Conservation (phyloP, 2,113 vertebrate species). For the Nerophis ophidion region DNA sequence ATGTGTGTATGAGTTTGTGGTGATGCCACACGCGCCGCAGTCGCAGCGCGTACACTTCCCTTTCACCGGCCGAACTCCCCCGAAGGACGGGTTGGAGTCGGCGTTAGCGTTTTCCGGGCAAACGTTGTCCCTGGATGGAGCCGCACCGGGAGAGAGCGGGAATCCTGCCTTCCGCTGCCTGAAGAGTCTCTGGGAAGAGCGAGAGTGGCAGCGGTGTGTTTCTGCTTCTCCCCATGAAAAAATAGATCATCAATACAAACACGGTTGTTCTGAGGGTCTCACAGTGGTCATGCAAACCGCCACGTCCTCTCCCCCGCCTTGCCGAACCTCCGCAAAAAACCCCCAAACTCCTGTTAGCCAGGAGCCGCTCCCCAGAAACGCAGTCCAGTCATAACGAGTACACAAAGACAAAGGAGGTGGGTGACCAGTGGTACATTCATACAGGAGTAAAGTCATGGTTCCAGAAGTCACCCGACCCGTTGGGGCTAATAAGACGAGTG, state of each 20-base stretch:
- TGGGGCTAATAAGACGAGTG: constrained; percentile 53
- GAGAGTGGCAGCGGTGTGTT: constrained; percentile 46
- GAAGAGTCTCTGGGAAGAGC: constrained; percentile 51
- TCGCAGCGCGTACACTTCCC: constrained; percentile 45
- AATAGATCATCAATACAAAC: constrained; percentile 70
- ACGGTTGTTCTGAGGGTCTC: constrained; percentile 62
- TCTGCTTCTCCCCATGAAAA: constrained; percentile 61
- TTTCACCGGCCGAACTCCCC: constrained; percentile 47
- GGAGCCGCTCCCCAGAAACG: constrained; percentile 16
- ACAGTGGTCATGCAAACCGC: constrained; percentile 72
- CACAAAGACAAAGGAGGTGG: constrained; percentile 60
- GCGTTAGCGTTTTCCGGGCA: constrained; percentile 53
- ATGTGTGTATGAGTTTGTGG: constrained; percentile 36
- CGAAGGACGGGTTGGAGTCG: constrained; percentile 46
- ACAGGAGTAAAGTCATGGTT: constrained; percentile 63
- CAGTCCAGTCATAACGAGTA: constrained; percentile 56
- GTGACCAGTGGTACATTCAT: constrained; percentile 71
- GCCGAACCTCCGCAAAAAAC: not conserved
- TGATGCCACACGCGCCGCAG: constrained; percentile 49
- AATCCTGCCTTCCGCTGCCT: constrained; percentile 46
- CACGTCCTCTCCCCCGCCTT: constrained; percentile 42
- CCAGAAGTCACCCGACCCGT: constrained; percentile 60
- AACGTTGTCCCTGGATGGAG: constrained; percentile 29
- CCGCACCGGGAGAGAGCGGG: constrained; percentile 44
- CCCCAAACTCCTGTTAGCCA: constrained; percentile 8